Evolutionary conservation across 2,113 vertebrate species (phyloP).

Genomic region (Elephantulus edwardii): DNA sequence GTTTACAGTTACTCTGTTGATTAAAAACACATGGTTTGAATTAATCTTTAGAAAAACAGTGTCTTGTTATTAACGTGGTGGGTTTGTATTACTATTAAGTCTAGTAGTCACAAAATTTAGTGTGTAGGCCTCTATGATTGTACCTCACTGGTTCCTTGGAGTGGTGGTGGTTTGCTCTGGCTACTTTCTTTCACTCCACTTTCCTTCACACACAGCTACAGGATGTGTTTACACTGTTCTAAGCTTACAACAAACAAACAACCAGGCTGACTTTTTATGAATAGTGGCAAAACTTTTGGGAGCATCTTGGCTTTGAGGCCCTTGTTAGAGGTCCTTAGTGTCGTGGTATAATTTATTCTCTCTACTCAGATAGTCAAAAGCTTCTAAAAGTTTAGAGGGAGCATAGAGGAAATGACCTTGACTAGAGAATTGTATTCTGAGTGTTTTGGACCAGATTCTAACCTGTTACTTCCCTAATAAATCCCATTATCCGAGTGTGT

Average conservation of each 20-base stretch:
- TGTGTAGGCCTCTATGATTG: slow-evolving; percentile 22
- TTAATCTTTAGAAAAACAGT: slow-evolving; percentile 67
- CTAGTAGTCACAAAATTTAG: slow-evolving; percentile 19
- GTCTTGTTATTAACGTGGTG: slow-evolving; percentile 1
- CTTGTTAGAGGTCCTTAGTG: neutral
- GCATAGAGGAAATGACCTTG: no score
- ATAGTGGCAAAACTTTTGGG: slow-evolving; percentile 30
- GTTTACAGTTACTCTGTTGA: slow-evolving; percentile 50
- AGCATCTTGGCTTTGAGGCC: neutral
- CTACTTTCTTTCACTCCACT: slow-evolving; percentile 27
- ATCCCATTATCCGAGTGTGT: no score
- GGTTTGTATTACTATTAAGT: slow-evolving; percentile 42
- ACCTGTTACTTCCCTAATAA: no score
- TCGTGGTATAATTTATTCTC: neutral
- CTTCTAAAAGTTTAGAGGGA: no score
- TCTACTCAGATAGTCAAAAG: no score
- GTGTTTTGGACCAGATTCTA: no score
- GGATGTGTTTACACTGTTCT: slow-evolving; percentile 34
- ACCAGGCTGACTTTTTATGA: neutral
- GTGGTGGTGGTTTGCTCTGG: slow-evolving; percentile 5
- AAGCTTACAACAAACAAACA: neutral
- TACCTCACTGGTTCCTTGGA: slow-evolving; percentile 3
- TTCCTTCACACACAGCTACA: slow-evolving; percentile 1
- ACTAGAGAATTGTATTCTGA: no score
- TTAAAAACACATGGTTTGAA: slow-evolving; percentile 71